Evolutionary conservation across 2,888 invertebrate species (phyloP), one percentile per base, ranked within the genome.

Genomic region (Zonitis immaculata): DNA sequence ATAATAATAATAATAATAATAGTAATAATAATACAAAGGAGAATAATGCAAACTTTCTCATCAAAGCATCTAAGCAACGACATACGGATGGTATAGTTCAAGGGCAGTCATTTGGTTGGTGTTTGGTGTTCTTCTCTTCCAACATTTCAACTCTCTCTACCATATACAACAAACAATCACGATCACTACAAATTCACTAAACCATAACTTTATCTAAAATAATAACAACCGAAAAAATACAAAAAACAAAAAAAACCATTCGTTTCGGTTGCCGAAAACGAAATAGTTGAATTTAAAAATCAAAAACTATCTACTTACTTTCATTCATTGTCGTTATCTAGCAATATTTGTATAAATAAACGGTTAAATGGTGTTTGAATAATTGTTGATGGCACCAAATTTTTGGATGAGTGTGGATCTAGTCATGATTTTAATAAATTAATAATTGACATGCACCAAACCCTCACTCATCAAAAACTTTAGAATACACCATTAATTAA

Each of bases 321-420:
- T n/a, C n/a, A n/a, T n/a, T n/a, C n/a, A n/a, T n/a, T n/a, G n/a
- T n/a, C n/a, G n/a, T n/a, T n/a, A n/a, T n/a, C n/a, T n/a, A n/a
- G n/a, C n/a, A n/a, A n/a, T n/a, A n/a, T n/a, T n/a, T n/a, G n/a
- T n/a, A n/a, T n/a, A n/a, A n/a, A n/a, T n/a, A n/a, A n/a, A n/a
- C n/a, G n/a, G n/a, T n/a, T n/a, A n/a, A n/a, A n/a, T n/a, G n/a
- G n/a, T n/a, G n/a, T n/a, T n/a, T n/a, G n/a, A n/a, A n/a, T n/a
- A n/a, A n/a, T n/a, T 26, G 51, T 45, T 30, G 52, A 51, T n/a
- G 14, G 20, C 47, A 54, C 53, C 57, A 54, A 54, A 54, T 82
- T 84, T 82, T 80, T 85, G 85, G 85, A 86, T 86, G 85, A 86
- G 85, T 86, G 85, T 85, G 85, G 85, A 85, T 85, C 85, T 86